A percentile compares a stretch with the other conserved stretches of the same genome.
Evolutionary conservation across 2,113 vertebrate species (phyloP).

Genomic region (Rana temporaria): DNA sequence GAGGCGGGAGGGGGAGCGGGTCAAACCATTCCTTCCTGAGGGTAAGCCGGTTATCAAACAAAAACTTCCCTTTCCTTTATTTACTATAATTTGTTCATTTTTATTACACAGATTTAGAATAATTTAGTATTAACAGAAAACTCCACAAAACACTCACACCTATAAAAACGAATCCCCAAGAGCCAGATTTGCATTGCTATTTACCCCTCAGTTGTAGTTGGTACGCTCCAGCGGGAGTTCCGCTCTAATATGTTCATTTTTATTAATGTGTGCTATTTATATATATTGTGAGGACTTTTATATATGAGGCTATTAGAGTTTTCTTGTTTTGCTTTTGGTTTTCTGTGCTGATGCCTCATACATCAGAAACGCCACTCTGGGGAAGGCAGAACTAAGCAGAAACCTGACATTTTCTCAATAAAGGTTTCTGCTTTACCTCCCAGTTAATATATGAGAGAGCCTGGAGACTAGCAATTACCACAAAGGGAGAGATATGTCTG

Average conservation of each 20-base stretch:
- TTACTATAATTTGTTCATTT: background rate
- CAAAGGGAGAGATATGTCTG: too few relatives aligned
- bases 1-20: slow-evolving; percentile 7
- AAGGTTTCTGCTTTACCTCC: too few relatives aligned
- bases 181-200: too few relatives aligned
- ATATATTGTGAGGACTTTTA: slow-evolving; percentile 17
- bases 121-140: too few relatives aligned
- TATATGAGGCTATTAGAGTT: slow-evolving; percentile 11
- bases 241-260: slow-evolving; percentile 19
- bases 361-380: background rate
- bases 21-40: background rate
- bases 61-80: background rate
- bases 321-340: slow-evolving; percentile 10
- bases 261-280: slow-evolving; percentile 51
- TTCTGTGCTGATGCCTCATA: background rate
- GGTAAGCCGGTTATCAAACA: background rate
- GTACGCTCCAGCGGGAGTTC: background rate
- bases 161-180: too few relatives aligned
- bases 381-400: background rate
- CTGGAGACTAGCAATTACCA: too few relatives aligned
- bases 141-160: too few relatives aligned
- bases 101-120: too few relatives aligned
- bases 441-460: too few relatives aligned
- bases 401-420: too few relatives aligned
- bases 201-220: slow-evolving; percentile 4